Base-by-base conservation (phyloP, 2,888 invertebrate species). In the Hypomecis punctinalis region DNA sequence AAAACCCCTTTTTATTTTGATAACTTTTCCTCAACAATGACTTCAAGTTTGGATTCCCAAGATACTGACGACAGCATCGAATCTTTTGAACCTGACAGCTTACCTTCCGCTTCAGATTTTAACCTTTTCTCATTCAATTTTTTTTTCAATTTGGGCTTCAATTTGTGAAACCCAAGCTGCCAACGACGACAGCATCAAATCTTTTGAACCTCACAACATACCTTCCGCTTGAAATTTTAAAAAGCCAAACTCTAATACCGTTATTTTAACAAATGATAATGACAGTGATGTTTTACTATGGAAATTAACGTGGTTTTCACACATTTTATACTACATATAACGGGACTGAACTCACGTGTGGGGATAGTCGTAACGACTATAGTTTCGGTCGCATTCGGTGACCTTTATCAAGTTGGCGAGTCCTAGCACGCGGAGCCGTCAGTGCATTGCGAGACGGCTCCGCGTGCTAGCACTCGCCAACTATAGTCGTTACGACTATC, bases 161-260 rank as follows among this genome's bases (percentile, higher is more conserved):
- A n/a, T 43, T 43, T 10, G 43, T 43, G 43, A 43, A 43, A 43
- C 43, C 43, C 43, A 43, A 43, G n/a, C 43, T 43, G 43, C 43
- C 10, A 5, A n/a, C n/a, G n/a, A 43, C 43, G 43, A 43, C 43
- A 7, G 43, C 43, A 43, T 43, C 9, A 10, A 43, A 43, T 43
- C 43, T 5, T 43, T 43, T 43, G 43, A 43, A 43, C 43, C 43
- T 43, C 43, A 43, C 43, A 43, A 10, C 43, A 7, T 43, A 43
- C 43, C 43, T 43, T 10, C 43, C 5, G 43, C 43, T 43, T 43
- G 6, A 43, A 10, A 43, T 43, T 43, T 43, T 43, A 43, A 7
- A 43, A 10, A 43, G 6, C 43, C 43, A 43, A 43, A 43, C 9
- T 43, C 43, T 43, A 43, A 43, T 10, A 43, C 9, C 43, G 9